Percentiles rank a stretch among this genome's conserved stretches.
Evolutionary conservation across 1,140 invertebrate genomes (phyloP).

Genomic region (Apis laboriosa): DNA sequence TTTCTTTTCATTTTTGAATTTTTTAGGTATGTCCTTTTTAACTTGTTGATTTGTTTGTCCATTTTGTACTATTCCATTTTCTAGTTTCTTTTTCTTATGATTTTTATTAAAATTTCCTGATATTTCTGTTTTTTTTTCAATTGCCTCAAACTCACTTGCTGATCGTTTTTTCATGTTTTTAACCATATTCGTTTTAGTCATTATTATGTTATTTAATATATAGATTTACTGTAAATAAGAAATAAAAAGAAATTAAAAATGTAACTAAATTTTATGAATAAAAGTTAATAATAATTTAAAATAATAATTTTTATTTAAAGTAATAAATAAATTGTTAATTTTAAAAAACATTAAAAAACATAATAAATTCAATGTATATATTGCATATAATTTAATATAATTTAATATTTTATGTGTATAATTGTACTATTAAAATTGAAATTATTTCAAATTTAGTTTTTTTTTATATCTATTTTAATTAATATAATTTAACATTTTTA

Average conservation of each 20-base stretch:
- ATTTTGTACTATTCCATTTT: conserved; percentile 38
- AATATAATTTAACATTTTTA: neutral
- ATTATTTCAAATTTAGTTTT: neutral
- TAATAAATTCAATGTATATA: neutral
- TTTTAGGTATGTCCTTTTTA: neutral
- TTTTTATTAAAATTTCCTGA: neutral
- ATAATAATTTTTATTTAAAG: too few species aligned
- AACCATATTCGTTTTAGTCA: conserved; percentile 13
- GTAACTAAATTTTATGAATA: neutral
- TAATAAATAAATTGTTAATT: neutral
- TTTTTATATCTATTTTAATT: conserved; percentile 5
- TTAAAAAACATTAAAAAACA: neutral
- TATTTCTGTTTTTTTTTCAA: neutral
- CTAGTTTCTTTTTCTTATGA: conserved; percentile 24
- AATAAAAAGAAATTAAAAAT: neutral
- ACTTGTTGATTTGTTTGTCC: neutral
- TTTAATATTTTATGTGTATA: neutral
- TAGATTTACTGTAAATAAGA: neutral
- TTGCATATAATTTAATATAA: neutral
- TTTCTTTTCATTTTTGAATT: conserved; percentile 2
- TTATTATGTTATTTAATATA: neutral
- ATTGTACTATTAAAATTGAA: neutral
- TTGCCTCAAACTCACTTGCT: conserved; percentile 2
- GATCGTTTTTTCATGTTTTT: conserved; percentile 59
- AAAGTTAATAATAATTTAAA: neutral